Conservation (phyloP, 2,797 vertebrate genomes). For the Aviceda cuculoides region DNA sequence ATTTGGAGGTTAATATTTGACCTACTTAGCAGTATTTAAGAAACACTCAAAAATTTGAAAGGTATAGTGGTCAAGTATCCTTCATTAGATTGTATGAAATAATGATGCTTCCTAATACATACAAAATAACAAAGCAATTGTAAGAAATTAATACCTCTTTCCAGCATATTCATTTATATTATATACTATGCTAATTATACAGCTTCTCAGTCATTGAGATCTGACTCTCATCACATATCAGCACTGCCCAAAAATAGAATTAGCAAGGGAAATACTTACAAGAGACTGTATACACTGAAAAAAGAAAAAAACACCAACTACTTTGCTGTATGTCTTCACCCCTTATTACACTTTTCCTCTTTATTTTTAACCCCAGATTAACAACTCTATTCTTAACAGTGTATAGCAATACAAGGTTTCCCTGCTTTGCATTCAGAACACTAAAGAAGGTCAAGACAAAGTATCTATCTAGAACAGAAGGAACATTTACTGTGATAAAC, state of each 20-base stretch:
- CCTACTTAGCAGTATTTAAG: neutral
- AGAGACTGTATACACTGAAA: neutral
- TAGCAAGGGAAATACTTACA: neutral
- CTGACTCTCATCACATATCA: neutral
- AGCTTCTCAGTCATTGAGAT: neutral
- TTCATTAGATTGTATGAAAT: neutral
- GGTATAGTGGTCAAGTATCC: neutral
- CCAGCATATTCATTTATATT: neutral
- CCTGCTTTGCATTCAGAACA: neutral
- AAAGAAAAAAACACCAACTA: neutral
- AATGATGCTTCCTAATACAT: neutral
- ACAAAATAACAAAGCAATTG: neutral
- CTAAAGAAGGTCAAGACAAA: neutral
- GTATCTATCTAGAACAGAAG: neutral
- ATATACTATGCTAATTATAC: neutral
- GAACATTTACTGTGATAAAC: neutral
- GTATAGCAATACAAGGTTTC: neutral
- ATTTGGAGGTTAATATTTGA: neutral
- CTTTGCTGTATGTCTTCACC: neutral
- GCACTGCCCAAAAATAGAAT: neutral
- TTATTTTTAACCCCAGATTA: neutral
- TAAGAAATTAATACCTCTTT: neutral
- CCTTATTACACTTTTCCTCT: neutral
- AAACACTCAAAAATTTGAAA: neutral
- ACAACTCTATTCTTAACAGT: neutral